Evolutionary conservation across 2,888 invertebrate species (phyloP).

Genomic region (Phania funesta): DNA sequence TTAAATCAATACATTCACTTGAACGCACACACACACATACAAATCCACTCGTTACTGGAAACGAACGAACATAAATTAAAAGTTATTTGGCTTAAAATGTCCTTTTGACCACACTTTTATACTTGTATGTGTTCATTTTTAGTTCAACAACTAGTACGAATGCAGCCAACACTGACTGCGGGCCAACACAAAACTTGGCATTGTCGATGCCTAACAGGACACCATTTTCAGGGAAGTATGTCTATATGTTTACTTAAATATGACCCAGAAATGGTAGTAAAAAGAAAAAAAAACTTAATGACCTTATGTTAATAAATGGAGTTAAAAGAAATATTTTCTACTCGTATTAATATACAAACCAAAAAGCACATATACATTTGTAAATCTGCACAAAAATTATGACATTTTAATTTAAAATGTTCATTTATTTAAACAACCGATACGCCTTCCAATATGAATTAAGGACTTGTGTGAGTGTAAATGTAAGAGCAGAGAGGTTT

Average conservation of each 20-base stretch:
- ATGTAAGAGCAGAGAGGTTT: not conserved
- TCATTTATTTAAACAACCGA: conserved; percentile 58
- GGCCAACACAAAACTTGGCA: conserved; percentile 54
- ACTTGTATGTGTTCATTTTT: conserved; percentile 46
- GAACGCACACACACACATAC: not conserved
- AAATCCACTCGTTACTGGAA: conserved; percentile 26
- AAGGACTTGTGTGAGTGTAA: conserved; percentile 1
- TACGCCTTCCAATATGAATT: conserved; percentile 43
- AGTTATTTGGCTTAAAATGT: conserved; percentile 66
- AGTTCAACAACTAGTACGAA: conserved; percentile 12
- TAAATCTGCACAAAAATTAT: conserved; percentile 62
- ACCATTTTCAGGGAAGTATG: not conserved
- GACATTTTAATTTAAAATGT: conserved; percentile 66
- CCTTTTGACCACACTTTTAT: conserved; percentile 56
- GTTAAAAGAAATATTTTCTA: conserved; percentile 42
- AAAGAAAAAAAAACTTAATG: conserved; percentile 58
- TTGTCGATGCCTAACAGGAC: conserved; percentile 44
- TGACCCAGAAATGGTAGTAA: conserved; percentile 50
- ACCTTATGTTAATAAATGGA: conserved; percentile 63
- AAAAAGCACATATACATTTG: not conserved
- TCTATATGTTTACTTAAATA: conserved; percentile 18
- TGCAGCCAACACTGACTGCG: conserved; percentile 39
- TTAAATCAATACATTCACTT: conserved; percentile 26
- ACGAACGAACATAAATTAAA: conserved; percentile 67
- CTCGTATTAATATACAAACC: not conserved